Percentiles rank a stretch among this genome's conserved stretches.
Conservation (phyloP, 2,888 invertebrate species). For the Odiellus spinosus region DNA sequence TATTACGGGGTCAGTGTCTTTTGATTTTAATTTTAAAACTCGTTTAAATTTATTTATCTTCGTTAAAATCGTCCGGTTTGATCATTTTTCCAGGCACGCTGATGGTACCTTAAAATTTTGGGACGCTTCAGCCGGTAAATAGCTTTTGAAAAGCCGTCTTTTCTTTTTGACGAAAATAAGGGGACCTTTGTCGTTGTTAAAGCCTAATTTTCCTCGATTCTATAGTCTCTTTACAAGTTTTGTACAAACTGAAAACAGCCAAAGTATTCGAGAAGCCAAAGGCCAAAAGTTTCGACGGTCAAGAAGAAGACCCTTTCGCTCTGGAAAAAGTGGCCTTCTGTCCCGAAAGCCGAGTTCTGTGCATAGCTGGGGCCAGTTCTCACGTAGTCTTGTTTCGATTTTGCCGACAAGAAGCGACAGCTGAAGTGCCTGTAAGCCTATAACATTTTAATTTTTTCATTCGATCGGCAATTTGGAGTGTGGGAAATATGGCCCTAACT, state of each 20-base stretch:
- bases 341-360: slow-evolving; percentile 76
- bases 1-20: slow-evolving; percentile 64
- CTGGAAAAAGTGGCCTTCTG: slow-evolving; percentile 79
- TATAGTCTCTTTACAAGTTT: slow-evolving; percentile 72
- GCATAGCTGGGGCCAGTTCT: slow-evolving; percentile 76
- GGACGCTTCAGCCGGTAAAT: slow-evolving; percentile 42
- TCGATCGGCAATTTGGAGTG: no score
- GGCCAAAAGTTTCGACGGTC: slow-evolving; percentile 24
- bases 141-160: no score
- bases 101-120: slow-evolving; percentile 98
- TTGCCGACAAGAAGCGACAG: slow-evolving; percentile 56
- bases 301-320: slow-evolving; percentile 62
- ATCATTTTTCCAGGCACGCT: slow-evolving; percentile 56
- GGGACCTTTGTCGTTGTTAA: no score
- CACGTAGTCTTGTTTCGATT: slow-evolving; percentile 93
- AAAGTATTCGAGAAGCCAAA: slow-evolving; percentile 67
- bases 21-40: slow-evolving; percentile 1
- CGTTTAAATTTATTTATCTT: no score
- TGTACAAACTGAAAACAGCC: slow-evolving; percentile 93
- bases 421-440: slow-evolving; percentile 24
- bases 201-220: slow-evolving; percentile 1
- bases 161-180: no score
- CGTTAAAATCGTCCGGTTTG: no score
- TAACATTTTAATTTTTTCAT: no score
- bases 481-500: no score